Percentiles rank a stretch among this genome's conserved stretches.
Evolutionary conservation across 2,113 vertebrate species (phyloP).

Genomic region (Indicator maculatus): DNA sequence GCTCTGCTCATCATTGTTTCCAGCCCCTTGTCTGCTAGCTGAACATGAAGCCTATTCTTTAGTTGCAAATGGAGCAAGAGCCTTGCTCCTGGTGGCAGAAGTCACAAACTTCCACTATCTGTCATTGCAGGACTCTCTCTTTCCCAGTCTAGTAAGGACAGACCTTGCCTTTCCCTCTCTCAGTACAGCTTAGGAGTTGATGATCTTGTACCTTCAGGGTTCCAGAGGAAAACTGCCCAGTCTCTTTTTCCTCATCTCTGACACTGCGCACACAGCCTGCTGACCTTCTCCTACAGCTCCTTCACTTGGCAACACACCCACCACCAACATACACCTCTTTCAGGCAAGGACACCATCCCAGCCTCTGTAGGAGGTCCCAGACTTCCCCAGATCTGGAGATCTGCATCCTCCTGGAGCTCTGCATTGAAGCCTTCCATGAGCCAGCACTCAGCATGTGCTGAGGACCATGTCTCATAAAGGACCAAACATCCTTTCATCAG

Average conservation of each 20-base stretch:
- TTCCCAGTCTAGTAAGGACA: too few species aligned
- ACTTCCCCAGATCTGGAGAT: neutral
- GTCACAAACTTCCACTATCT: neutral
- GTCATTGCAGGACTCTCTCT: neutral
- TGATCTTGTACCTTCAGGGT: neutral
- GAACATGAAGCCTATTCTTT: neutral
- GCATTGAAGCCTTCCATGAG: neutral
- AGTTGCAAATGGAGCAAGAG: neutral
- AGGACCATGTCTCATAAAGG: neutral
- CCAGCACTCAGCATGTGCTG: neutral
- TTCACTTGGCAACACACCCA: neutral
- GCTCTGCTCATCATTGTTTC: neutral
- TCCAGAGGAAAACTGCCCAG: neutral
- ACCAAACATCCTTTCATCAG: neutral
- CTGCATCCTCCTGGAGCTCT: neutral
- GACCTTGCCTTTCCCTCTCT: too few species aligned
- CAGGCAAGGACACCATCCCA: neutral
- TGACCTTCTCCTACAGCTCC: neutral
- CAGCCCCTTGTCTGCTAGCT: neutral
- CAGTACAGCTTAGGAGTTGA: neutral
- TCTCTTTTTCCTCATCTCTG: neutral
- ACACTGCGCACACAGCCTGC: neutral
- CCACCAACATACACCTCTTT: neutral
- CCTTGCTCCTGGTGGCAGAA: neutral
- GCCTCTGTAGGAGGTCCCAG: neutral